phyloP scores from a whole-genome alignment of 1,140 invertebrate species.

The Apis florea region DNA sequence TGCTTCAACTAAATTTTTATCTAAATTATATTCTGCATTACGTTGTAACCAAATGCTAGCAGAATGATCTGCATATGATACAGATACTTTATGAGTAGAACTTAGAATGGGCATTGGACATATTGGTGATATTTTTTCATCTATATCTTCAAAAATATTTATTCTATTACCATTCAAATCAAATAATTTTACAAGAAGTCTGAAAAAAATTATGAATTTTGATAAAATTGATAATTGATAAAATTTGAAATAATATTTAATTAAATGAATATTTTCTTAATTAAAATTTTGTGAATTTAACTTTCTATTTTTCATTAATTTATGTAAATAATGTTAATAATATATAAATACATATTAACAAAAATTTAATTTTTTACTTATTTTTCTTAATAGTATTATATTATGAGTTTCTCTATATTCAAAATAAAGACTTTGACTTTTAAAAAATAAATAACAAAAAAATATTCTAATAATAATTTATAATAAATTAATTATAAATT shows the following conservation, averaged over 20 bases:
- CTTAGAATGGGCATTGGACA: conserved; percentile 82
- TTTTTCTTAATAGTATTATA: not conserved
- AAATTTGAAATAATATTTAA: not conserved
- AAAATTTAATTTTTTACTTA: not conserved
- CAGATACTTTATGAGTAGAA: conserved; percentile 79
- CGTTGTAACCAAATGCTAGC: conserved; percentile 84
- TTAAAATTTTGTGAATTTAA: not conserved
- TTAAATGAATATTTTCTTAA: not conserved
- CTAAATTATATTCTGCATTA: conserved; percentile 71
- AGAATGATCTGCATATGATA: conserved; percentile 79
- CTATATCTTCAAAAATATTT: conserved; percentile 78
- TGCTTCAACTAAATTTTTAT: conserved; percentile 79
- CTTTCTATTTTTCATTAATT: not conserved
- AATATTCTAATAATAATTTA: conserved; percentile 31
- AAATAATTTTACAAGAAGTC: conserved; percentile 82
- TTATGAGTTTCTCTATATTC: not conserved
- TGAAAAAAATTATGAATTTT: conserved; percentile 73
- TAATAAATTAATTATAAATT: too few species aligned
- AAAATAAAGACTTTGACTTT: too few species aligned
- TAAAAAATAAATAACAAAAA: not conserved
- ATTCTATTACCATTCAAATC: conserved; percentile 82
- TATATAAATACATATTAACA: not conserved
- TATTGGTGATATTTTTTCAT: conserved; percentile 79
- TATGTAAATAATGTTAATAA: not conserved
- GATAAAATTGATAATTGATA: not conserved